Conservation (phyloP, 2,113 vertebrate genomes). For the Malurus melanocephalus region DNA sequence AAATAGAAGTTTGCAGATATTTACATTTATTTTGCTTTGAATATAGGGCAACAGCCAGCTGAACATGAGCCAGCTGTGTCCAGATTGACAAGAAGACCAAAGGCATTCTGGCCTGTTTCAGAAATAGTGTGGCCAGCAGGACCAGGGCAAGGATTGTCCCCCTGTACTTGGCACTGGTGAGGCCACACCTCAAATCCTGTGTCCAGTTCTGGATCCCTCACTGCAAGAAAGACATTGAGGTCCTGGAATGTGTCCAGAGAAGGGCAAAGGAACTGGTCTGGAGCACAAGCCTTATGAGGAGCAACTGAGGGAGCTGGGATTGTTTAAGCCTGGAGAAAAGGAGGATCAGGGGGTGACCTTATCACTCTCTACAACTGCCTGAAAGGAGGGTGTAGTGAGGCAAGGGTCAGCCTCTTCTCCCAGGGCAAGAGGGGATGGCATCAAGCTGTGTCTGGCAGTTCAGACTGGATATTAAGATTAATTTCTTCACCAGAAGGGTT, state of each 20-base stretch:
- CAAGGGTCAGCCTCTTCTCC: neutral
- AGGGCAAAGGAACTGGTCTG: neutral
- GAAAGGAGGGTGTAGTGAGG: neutral
- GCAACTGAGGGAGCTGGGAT: accelerated
- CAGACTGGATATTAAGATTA: neutral
- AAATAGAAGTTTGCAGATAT: neutral
- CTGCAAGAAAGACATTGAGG: neutral
- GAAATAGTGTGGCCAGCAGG: neutral
- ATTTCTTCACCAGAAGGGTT: neutral
- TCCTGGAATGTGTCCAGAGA: neutral
- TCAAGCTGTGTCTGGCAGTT: neutral
- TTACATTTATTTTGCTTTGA: neutral
- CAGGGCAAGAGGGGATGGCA: neutral
- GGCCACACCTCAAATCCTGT: neutral
- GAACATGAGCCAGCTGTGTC: neutral
- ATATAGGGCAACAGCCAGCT: neutral
- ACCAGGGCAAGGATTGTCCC: neutral
- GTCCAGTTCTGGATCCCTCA: neutral
- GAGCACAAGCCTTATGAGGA: neutral
- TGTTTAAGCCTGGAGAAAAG: neutral
- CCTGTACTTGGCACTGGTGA: neutral
- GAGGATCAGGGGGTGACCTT: neutral
- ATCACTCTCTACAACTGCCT: neutral
- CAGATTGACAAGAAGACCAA: neutral
- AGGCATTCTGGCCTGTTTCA: neutral